A percentile compares a stretch with the other conserved stretches of the same genome.
Evolutionary conservation across 2,888 invertebrate species (phyloP).

Genomic region (Conus canariensis): DNA sequence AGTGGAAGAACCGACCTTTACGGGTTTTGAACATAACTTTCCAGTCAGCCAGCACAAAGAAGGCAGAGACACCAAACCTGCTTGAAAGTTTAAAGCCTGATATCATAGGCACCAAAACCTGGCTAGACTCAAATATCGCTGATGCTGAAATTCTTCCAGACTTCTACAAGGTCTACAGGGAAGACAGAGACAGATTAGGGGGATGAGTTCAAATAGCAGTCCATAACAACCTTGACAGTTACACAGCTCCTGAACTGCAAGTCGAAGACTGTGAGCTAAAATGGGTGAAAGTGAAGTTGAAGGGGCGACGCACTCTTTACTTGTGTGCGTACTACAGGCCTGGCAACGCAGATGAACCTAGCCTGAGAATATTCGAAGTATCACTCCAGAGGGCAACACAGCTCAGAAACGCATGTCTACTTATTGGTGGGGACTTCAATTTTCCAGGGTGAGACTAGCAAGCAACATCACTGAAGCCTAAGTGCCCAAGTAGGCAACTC

Average conservation of each 20-base stretch:
- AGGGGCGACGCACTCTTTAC: too few species aligned
- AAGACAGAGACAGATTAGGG: too few species aligned
- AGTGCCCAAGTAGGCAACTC: too few species aligned
- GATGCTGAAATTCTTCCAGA: neutral
- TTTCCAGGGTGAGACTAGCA: neutral
- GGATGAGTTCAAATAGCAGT: too few species aligned
- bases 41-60: neutral
- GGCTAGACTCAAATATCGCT: too few species aligned
- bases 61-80: constrained; percentile 12
- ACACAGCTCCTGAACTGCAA: too few species aligned
- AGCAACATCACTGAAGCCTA: neutral
- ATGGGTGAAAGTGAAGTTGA: too few species aligned
- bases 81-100: neutral
- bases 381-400: neutral
- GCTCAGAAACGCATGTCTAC: neutral
- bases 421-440: neutral
- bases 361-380: neutral
- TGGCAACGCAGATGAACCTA: neutral
- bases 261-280: too few species aligned
- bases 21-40: neutral
- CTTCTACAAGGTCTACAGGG: too few species aligned
- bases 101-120: too few species aligned
- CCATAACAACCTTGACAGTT: too few species aligned
- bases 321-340: too few species aligned
- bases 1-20: neutral